phyloP scores from a whole-genome alignment of 2,797 vertebrate species.

The Sandelia bainsii region DNA sequence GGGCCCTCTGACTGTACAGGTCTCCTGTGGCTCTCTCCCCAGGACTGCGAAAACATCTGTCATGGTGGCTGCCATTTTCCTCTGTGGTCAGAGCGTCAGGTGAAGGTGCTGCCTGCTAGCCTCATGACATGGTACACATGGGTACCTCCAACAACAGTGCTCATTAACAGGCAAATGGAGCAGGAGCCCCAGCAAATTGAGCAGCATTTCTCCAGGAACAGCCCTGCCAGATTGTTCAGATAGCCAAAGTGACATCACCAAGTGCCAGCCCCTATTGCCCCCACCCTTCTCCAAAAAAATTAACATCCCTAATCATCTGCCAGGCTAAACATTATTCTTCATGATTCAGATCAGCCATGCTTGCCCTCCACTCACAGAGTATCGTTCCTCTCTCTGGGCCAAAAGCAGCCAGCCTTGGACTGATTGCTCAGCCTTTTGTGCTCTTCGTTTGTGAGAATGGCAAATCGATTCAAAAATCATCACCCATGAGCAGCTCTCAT shows the following conservation, averaged over 20 bases:
- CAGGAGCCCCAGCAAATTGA: conserved; percentile 82
- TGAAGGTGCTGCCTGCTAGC: conserved; percentile 83
- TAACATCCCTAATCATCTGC: conserved; percentile 86
- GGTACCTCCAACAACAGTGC: conserved; percentile 85
- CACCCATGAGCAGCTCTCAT: conserved; percentile 76
- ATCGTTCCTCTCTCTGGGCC: conserved; percentile 77
- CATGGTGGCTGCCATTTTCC: conserved; percentile 81
- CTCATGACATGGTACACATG: conserved; percentile 85
- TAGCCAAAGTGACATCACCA: conserved; percentile 84
- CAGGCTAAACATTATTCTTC: conserved; percentile 89
- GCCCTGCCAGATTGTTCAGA: conserved; percentile 82
- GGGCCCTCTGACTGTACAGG: conserved; percentile 72
- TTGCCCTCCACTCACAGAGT: conserved; percentile 75
- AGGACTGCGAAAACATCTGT: conserved; percentile 85
- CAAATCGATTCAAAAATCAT: conserved; percentile 82
- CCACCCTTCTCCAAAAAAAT: conserved; percentile 67
- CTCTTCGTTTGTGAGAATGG: conserved; percentile 79
- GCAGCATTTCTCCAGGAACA: conserved; percentile 78
- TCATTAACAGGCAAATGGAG: conserved; percentile 88
- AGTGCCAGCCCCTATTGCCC: conserved; percentile 73
- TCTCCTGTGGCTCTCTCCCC: conserved; percentile 74
- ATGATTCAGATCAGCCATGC: conserved; percentile 86
- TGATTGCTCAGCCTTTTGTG: conserved; percentile 84
- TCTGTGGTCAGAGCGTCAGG: conserved; percentile 82
- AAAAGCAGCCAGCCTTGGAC: conserved; percentile 81